Evolutionary conservation across 1,140 invertebrate species (phyloP).

Genomic region (Probaryconus sp.): DNA sequence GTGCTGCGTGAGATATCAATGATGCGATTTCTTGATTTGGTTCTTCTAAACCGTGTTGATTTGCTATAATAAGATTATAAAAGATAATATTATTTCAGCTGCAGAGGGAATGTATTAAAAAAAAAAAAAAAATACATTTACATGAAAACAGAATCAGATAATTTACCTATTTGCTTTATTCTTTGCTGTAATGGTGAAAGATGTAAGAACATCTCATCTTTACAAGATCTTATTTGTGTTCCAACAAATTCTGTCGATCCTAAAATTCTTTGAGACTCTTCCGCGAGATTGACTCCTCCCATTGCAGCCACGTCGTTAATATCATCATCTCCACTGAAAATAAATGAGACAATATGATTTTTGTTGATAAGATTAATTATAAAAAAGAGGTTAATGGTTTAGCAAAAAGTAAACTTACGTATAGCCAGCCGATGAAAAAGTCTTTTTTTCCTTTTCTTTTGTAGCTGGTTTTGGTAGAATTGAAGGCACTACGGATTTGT

Average conservation of each 20-base stretch:
- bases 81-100: constrained; percentile 12
- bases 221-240: constrained; percentile 96
- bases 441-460: constrained; percentile 84
- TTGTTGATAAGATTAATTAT: too few species aligned
- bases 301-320: constrained; percentile 99
- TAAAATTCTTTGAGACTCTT: constrained; percentile 96
- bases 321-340: constrained; percentile 89
- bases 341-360: too few species aligned
- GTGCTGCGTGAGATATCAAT: constrained; percentile 95
- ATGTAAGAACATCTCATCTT: constrained; percentile 95
- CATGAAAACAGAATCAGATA: constrained; percentile 26
- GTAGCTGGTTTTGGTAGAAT: constrained; percentile 74
- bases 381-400: too few species aligned
- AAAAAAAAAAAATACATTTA: constrained; percentile 39
- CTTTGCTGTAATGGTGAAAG: constrained; percentile 86
- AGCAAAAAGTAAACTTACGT: too few species aligned
- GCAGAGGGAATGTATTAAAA: constrained; percentile 12
- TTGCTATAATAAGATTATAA: constrained; percentile 76
- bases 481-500: constrained; percentile 77
- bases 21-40: constrained; percentile 92
- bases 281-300: constrained; percentile 98
- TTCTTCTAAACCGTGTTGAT: constrained; percentile 91
- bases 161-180: constrained; percentile 86
- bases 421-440: constrained; percentile 79
- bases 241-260: constrained; percentile 97